Conservation (phyloP, 2,113 vertebrate species). For the Piaya cayana region DNA sequence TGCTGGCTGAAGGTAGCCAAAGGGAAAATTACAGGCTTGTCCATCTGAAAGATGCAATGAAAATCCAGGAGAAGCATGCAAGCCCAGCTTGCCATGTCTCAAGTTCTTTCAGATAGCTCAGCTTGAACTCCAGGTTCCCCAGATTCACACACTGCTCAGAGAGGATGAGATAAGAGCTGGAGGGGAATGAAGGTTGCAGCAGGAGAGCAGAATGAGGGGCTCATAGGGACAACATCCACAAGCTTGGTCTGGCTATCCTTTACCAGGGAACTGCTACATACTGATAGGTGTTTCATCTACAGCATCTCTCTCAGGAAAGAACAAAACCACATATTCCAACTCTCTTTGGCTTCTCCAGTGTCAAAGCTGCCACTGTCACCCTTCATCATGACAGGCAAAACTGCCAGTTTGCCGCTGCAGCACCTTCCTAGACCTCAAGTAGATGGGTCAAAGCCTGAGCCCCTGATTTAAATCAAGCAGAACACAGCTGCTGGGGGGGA, state of each 20-base stretch:
- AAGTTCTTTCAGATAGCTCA: fast-evolving
- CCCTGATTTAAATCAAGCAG: background rate
- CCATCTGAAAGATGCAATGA: fast-evolving
- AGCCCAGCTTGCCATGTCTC: fast-evolving
- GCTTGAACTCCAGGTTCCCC: background rate
- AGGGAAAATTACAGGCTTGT: background rate
- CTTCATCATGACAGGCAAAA: fast-evolving
- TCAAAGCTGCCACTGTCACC: background rate
- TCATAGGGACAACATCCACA: fast-evolving
- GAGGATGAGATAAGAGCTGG: background rate
- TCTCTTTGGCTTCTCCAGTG: fast-evolving
- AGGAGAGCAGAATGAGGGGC: fast-evolving
- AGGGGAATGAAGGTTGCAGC: background rate
- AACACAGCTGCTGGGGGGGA: fast-evolving
- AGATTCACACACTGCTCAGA: background rate
- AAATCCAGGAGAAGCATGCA: fast-evolving
- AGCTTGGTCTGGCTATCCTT: fast-evolving
- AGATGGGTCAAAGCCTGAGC: background rate
- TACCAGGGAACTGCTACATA: background rate
- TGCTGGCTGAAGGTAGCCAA: background rate
- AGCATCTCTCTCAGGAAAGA: background rate
- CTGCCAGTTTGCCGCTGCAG: background rate
- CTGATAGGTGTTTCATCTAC: fast-evolving
- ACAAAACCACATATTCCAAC: background rate
- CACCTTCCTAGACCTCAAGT: background rate